Evolutionary conservation across 2,797 vertebrate species (phyloP).

Genomic region (Falco rusticolus): DNA sequence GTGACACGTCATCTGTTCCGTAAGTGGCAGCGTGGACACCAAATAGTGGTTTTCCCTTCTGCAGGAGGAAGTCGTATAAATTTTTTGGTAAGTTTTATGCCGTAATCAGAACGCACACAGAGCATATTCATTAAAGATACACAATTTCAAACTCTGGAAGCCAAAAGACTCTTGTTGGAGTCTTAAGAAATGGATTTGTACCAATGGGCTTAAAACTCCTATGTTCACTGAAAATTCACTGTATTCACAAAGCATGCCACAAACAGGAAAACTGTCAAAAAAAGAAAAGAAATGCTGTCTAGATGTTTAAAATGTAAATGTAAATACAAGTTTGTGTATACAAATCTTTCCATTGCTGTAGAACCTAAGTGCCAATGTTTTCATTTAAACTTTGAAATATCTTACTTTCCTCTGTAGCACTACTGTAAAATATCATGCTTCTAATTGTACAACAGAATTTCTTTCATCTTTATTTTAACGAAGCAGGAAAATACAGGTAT

Average conservation of each 20-base stretch:
- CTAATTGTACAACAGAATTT: not conserved
- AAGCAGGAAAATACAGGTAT: not conserved
- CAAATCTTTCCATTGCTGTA: not conserved
- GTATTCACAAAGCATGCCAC: not conserved
- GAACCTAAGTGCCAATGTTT: not conserved
- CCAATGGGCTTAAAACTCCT: not conserved
- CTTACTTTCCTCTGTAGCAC: not conserved
- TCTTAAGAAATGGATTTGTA: not conserved
- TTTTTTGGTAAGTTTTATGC: slow-evolving; percentile 84
- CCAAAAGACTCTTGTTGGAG: not conserved
- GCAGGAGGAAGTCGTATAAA: slow-evolving; percentile 68
- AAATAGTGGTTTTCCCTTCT: slow-evolving; percentile 76
- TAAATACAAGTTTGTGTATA: not conserved
- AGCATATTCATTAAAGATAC: not conserved
- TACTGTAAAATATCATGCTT: not conserved
- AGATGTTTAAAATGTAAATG: not conserved
- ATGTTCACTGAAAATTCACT: not conserved
- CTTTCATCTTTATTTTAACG: slow-evolving; percentile 13
- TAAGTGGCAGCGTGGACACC: slow-evolving; percentile 97
- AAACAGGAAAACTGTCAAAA: not conserved
- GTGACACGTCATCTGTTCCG: slow-evolving; percentile 87
- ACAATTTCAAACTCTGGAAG: not conserved
- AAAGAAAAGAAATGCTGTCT: not conserved
- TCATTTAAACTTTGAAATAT: not conserved
- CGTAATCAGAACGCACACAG: not conserved